Base-by-base conservation (phyloP, 1,140 invertebrate genomes). In the silkworm (Bombyx mori) region DNA sequence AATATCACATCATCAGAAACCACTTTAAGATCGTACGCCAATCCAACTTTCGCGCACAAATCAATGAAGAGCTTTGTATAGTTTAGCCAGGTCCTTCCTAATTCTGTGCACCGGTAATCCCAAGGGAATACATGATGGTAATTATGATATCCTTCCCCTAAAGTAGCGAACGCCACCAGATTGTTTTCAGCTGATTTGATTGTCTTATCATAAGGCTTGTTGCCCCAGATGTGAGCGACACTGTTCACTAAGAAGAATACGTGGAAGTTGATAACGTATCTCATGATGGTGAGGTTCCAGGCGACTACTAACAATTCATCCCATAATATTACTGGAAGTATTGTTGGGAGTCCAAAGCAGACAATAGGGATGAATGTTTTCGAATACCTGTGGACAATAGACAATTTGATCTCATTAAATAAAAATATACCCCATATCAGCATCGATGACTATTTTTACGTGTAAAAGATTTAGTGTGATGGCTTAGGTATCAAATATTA, bases 91-190 rank as follows among this genome's bases (percentile, higher is more conserved):
- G 43, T 60, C n/a, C 51, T 51, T 9, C 57, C 50, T 35, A 63
- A 26, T 51, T 63, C 62, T 8, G 57, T 43, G 42, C 43, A 51
- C 22, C 58, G 35, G 50, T 63, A 63, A 18, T 63, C 62, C 49
- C 54, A 63, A 1, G 61, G 61, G 18, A 63, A 62, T 4, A 57
- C 52, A 12, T 62, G 61, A 18, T 63, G 62, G 43, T 54, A 63
- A 26, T 63, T 63, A 54, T 98, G 96, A 91, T 94, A 96, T 6
- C 95, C 95, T 86, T 95, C 94, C 1, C 94, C 94, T 7, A 93
- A 78, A 5, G 93, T 91, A 22, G 91, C 60, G 9, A 62, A 10
- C 1, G 57, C 52, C 1, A 61, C 58, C 8, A 49, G 6, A 1
- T 56, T 49, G 26, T 44, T 66, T 44, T 66, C 49, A 8, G 49